These are phyloP conservation scores for Hucho hucho DNA, from an alignment of 2,113 vertebrate species.

Conservation along the genomic window DNA sequence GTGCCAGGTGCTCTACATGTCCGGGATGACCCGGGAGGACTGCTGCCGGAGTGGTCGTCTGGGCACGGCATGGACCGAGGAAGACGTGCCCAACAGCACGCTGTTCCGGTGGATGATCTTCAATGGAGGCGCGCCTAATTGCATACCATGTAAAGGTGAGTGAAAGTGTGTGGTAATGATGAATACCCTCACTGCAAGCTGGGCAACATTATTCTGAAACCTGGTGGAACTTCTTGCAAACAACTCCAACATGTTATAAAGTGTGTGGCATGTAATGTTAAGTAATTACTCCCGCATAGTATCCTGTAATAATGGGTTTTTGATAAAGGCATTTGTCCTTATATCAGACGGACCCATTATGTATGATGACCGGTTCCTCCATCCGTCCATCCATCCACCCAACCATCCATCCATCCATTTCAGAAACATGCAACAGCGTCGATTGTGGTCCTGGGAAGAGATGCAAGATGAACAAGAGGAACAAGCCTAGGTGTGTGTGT, in stretches of 20 bases:
- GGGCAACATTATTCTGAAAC: no score
- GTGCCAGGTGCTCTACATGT: conserved; percentile 87
- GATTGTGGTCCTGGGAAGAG: conserved; percentile 86
- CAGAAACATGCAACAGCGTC: conserved; percentile 88
- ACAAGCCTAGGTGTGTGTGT: conserved; percentile 87
- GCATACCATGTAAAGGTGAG: conserved; percentile 87
- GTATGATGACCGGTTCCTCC: no score
- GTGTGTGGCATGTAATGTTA: no score
- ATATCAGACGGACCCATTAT: no score
- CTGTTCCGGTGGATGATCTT: conserved; percentile 91
- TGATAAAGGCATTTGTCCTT: no score
- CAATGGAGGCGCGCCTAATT: conserved; percentile 85
- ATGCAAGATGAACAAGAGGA: conserved; percentile 90
- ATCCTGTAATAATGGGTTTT: no score
- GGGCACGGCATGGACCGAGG: conserved; percentile 87
- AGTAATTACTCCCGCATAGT: no score
- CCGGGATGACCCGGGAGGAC: conserved; percentile 83
- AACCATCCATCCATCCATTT: no score
- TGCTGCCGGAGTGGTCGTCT: conserved; percentile 83
- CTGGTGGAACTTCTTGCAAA: no score
- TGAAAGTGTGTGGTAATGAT: not conserved
- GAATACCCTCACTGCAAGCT: no score
- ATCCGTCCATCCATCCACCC: not conserved
- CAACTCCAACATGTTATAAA: no score
- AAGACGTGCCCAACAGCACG: conserved; percentile 85